phyloP scores from a whole-genome alignment of 2,888 invertebrate species.

The Lepidochrysops patricia region DNA sequence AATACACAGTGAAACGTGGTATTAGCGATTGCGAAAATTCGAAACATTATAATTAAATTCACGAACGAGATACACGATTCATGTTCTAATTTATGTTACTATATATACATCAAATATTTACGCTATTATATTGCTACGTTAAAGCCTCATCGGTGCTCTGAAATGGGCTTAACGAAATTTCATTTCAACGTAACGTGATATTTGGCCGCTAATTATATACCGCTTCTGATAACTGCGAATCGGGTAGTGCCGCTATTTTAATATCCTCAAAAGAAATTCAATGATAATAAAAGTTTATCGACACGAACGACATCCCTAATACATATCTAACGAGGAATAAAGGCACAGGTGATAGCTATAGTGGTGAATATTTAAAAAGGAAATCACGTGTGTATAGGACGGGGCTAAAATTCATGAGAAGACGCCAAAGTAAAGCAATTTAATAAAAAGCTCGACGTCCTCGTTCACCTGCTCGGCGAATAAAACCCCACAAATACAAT shows the following conservation, averaged over 20 bases:
- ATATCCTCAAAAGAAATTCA: background rate
- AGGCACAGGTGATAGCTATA: conserved; percentile 26
- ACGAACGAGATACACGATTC: background rate
- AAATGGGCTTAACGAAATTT: background rate
- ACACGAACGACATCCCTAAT: conserved; percentile 7
- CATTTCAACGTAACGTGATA: background rate
- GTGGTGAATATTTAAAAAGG: conserved; percentile 27
- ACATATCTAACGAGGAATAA: conserved; percentile 17
- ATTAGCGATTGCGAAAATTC: background rate
- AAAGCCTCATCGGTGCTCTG: background rate
- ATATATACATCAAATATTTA: background rate
- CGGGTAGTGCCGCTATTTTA: background rate
- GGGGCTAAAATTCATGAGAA: conserved; percentile 28
- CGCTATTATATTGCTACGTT: background rate
- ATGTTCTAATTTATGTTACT: background rate
- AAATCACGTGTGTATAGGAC: conserved; percentile 22
- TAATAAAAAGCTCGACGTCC: conserved; percentile 41
- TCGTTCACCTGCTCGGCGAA: conserved; percentile 17
- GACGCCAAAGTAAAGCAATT: conserved; percentile 35
- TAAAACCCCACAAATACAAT: background rate
- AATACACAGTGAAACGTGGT: background rate
- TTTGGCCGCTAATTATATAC: background rate
- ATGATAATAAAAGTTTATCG: conserved; percentile 8
- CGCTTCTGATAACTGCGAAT: background rate
- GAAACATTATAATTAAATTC: background rate